phyloP scores from a whole-genome alignment of 1,140 invertebrate genomes.

The Kradibia gibbosae region DNA sequence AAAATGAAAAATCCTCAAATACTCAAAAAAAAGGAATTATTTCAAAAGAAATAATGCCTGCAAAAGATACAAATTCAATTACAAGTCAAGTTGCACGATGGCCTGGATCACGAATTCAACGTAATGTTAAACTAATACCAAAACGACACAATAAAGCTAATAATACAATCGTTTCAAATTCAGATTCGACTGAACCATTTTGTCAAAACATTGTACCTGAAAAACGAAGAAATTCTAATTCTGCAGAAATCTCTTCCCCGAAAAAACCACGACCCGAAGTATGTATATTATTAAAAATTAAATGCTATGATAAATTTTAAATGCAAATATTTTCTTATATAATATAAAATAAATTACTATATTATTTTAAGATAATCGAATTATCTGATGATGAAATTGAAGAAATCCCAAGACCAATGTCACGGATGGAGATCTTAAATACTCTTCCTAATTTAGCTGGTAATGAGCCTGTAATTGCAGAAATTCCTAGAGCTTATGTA shows the following conservation, averaged over 20 bases:
- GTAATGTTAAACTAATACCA: constrained; percentile 67
- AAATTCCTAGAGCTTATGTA: constrained; percentile 57
- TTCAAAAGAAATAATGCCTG: constrained; percentile 63
- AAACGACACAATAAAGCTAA: constrained; percentile 61
- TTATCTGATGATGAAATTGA: constrained; percentile 70
- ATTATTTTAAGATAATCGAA: constrained; percentile 62
- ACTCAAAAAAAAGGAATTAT: constrained; percentile 62
- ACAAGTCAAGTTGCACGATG: constrained; percentile 56
- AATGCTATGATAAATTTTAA: not conserved
- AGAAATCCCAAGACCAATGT: constrained; percentile 61
- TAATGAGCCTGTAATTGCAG: constrained; percentile 19
- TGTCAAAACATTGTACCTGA: constrained; percentile 10
- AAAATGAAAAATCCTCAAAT: constrained; percentile 53
- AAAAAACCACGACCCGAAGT: constrained; percentile 65
- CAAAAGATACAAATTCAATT: constrained; percentile 27
- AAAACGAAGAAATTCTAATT: constrained; percentile 33
- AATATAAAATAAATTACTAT: constrained; percentile 27
- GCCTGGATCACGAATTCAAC: constrained; percentile 65
- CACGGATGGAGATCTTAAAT: constrained; percentile 66
- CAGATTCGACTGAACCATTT: not conserved
- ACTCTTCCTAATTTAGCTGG: constrained; percentile 65
- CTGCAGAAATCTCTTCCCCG: not conserved
- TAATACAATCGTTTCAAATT: constrained; percentile 15
- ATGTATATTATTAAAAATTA: constrained; percentile 9
- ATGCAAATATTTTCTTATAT: not conserved